Percentiles rank a stretch among this genome's conserved stretches.
Conservation (phyloP, 53 echinoderm and acorn worm genomes). For the Zoroaster sp. region DNA sequence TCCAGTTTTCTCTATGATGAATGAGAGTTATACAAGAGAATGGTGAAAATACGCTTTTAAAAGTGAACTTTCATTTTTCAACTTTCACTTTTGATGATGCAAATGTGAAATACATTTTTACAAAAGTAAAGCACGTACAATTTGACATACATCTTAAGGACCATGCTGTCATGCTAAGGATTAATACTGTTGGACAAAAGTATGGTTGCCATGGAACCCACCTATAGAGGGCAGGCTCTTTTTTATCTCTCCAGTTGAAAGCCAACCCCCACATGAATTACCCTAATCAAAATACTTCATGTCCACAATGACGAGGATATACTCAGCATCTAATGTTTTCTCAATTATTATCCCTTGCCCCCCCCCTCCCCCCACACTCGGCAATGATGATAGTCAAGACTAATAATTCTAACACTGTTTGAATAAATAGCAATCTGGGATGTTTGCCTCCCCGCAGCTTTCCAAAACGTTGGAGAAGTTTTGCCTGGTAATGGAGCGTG, state of each 20-base stretch:
- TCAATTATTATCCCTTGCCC: neutral
- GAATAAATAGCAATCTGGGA: conserved; percentile 32
- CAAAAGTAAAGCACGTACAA: too few species aligned
- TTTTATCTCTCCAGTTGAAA: neutral
- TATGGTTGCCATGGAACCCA: neutral
- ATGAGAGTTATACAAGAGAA: too few species aligned
- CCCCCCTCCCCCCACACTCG: neutral
- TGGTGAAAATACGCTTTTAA: too few species aligned
- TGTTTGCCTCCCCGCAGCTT: conserved; percentile 16
- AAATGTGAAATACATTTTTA: too few species aligned
- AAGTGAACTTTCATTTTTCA: too few species aligned
- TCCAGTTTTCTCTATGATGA: too few species aligned
- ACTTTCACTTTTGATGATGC: too few species aligned
- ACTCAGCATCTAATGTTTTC: neutral
- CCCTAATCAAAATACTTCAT: neutral
- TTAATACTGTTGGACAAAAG: too few species aligned
- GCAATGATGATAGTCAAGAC: neutral
- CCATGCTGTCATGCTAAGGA: too few species aligned
- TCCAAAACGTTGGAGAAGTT: conserved; percentile 39
- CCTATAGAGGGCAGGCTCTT: conserved; percentile 32
- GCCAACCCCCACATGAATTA: neutral
- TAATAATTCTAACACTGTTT: conserved; percentile 20
- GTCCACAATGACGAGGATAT: neutral
- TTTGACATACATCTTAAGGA: too few species aligned
- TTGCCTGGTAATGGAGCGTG: conserved; percentile 49